These are phyloP conservation scores for Acrocephalus arundinaceus DNA, from an alignment of 2,113 vertebrate species.

Conservation along the genomic window DNA sequence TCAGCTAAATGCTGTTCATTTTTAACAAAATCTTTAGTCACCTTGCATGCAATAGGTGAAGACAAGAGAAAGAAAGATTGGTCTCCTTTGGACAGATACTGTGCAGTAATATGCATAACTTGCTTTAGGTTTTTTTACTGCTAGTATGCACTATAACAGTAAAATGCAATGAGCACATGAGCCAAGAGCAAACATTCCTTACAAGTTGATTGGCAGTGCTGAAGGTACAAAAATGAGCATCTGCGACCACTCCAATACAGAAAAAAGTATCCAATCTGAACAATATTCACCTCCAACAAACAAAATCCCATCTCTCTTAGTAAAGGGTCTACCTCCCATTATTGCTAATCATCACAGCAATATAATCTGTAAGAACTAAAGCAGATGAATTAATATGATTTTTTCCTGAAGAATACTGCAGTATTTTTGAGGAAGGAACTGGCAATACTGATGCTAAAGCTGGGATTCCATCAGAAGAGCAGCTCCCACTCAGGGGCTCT, in stretches of 20 bases:
- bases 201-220: not conserved
- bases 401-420: not conserved
- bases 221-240: not conserved
- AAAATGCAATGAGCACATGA: not conserved
- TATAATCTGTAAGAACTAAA: not conserved
- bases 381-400: accelerated
- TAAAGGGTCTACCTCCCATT: not conserved
- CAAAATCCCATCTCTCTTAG: accelerated
- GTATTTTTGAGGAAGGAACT: not conserved
- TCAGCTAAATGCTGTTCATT: accelerated
- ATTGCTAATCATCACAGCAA: not conserved
- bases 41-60: not conserved
- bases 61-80: not conserved
- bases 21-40: not conserved
- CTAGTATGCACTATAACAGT: not conserved
- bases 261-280: not conserved
- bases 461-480: not conserved
- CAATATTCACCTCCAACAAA: not conserved
- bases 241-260: not conserved
- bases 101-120: not conserved
- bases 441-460: accelerated
- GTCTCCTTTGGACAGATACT: not conserved
- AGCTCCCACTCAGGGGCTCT: not conserved
- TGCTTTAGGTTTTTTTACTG: not conserved
- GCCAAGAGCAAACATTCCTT: not conserved